A percentile compares a stretch with the other conserved stretches of the same genome.
phyloP scores from a whole-genome alignment of 2,888 invertebrate genomes.

The Meteorus cinctellus region DNA sequence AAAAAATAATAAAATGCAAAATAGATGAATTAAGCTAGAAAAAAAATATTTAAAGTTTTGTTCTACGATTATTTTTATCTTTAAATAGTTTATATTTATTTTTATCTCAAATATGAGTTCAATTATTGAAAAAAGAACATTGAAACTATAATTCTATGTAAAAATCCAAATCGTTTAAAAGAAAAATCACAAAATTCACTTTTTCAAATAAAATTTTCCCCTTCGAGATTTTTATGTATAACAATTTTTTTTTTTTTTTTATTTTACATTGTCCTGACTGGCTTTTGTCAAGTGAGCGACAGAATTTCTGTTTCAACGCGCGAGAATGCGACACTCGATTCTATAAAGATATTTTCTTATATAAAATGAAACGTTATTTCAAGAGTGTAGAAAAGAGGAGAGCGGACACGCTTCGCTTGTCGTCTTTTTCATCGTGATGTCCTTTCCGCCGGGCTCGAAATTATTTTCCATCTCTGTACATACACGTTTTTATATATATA shows the following conservation, averaged over 20 bases:
- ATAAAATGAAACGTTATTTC: constrained; percentile 27
- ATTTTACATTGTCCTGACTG: not conserved
- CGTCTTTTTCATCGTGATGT: constrained; percentile 8
- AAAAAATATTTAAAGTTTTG: too few species aligned
- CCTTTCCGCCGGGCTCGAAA: constrained; percentile 19
- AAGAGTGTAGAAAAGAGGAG: constrained; percentile 1
- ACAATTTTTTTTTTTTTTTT: constrained; percentile 20
- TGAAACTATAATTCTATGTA: too few species aligned
- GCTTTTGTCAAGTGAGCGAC: constrained; percentile 36
- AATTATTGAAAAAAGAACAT: too few species aligned
- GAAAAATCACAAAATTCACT: not conserved
- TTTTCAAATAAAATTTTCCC: not conserved
- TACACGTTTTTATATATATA: not conserved
- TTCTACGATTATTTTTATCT: too few species aligned
- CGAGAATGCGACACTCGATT: constrained; percentile 38
- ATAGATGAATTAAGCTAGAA: too few species aligned
- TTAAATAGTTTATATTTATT: too few species aligned
- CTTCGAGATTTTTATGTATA: not conserved
- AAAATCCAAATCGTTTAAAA: too few species aligned
- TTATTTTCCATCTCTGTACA: constrained; percentile 31
- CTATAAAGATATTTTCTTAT: not conserved
- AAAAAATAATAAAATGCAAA: too few species aligned
- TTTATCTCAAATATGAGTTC: too few species aligned
- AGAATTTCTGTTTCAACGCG: constrained; percentile 44
- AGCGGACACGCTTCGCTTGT: constrained; percentile 33